These are phyloP conservation scores for Cheilosia impressa DNA, from an alignment of 2,888 invertebrate species.

Conservation along the genomic window DNA sequence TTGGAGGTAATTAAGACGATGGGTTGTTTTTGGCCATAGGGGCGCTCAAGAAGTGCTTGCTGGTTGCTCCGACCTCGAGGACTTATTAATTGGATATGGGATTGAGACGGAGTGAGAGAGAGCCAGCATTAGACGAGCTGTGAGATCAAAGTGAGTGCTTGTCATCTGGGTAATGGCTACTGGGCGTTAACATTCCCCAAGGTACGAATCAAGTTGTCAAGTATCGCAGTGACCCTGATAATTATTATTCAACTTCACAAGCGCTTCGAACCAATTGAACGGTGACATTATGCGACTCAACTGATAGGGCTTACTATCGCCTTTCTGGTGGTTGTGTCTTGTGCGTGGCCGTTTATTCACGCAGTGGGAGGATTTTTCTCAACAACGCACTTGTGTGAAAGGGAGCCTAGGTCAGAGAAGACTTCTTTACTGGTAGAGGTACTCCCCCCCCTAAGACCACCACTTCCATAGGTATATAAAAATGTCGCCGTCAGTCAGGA, in stretches of 20 bases:
- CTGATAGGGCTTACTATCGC: not conserved
- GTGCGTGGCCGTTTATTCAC: not conserved
- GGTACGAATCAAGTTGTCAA: not conserved
- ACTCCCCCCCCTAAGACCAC: not conserved
- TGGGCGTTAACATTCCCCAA: not conserved
- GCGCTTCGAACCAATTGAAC: not conserved
- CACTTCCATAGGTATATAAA: slow-evolving; percentile 23
- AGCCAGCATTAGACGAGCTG: not conserved
- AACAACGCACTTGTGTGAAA: too few relatives aligned
- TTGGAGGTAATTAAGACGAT: slow-evolving; percentile 10
- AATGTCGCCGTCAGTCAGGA: not conserved
- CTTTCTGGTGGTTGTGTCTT: too few relatives aligned
- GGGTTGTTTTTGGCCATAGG: not conserved
- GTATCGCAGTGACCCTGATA: slow-evolving; percentile 3
- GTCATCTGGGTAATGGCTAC: not conserved
- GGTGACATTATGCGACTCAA: not conserved
- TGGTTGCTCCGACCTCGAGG: not conserved
- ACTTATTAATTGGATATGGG: not conserved
- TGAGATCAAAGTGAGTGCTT: not conserved
- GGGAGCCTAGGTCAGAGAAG: too few relatives aligned
- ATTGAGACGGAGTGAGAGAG: not conserved
- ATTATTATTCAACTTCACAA: not conserved
- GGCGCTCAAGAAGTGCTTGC: not conserved
- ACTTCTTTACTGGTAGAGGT: too few relatives aligned
- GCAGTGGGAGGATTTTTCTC: not conserved